Evolutionary conservation across 2,797 vertebrate genomes (phyloP).

Genomic region (Lutjanus argentimaculatus): DNA sequence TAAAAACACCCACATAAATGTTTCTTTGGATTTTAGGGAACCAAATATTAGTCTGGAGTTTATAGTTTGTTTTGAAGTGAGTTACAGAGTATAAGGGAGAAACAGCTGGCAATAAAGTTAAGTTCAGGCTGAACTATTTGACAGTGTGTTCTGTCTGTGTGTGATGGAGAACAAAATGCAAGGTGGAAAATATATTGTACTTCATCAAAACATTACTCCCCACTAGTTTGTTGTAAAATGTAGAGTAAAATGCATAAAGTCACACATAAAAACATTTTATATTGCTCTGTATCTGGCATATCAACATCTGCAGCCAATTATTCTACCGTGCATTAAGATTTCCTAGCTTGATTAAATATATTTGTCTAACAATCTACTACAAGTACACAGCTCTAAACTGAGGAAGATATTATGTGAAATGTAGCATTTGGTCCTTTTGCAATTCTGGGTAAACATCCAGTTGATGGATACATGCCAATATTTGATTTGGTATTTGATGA

Average conservation of each 20-base stretch:
- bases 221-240: constrained; percentile 1
- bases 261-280: neutral
- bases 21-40: constrained; percentile 3
- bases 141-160: constrained; percentile 10
- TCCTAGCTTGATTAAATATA: neutral
- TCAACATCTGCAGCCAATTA: constrained; percentile 16
- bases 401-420: constrained; percentile 1
- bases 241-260: neutral
- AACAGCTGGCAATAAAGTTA: constrained; percentile 54
- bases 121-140: constrained; percentile 38
- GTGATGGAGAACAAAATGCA: neutral
- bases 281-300: neutral
- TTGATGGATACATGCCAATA: neutral
- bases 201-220: neutral
- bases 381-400: neutral
- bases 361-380: neutral
- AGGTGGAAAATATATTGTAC: neutral
- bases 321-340: neutral
- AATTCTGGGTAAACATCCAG: neutral
- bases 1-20: constrained; percentile 17
- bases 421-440: constrained; percentile 12
- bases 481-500: constrained; percentile 5
- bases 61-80: constrained; percentile 51
- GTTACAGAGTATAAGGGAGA: constrained; percentile 23
- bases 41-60: constrained; percentile 32